These are phyloP conservation scores for Polyergus mexicanus DNA, from an alignment of 1,140 invertebrate species.

Conservation along the genomic window DNA sequence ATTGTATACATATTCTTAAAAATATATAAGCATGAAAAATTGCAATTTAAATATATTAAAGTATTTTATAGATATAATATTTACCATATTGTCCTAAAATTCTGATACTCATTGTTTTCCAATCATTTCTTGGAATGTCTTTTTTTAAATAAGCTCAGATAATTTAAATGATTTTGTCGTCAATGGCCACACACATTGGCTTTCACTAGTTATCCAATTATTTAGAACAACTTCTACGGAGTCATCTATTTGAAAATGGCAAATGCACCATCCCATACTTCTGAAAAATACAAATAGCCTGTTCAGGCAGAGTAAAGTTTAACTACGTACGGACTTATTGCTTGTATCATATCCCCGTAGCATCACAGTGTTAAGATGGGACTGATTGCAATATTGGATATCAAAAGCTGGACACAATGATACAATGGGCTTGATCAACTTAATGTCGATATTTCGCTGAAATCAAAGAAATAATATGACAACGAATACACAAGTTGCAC, in stretches of 20 bases:
- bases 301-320: too few relatives aligned
- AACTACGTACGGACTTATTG: too few relatives aligned
- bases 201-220: conserved; percentile 1
- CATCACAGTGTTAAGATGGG: too few relatives aligned
- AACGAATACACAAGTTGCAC: too few relatives aligned
- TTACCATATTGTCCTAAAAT: background rate
- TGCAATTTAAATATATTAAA: background rate
- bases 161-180: background rate
- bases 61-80: background rate
- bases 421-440: too few relatives aligned
- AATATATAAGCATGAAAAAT: too few relatives aligned
- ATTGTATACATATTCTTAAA: background rate
- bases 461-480: too few relatives aligned
- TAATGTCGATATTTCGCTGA: too few relatives aligned
- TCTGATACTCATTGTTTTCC: background rate
- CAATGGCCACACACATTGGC: background rate
- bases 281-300: background rate
- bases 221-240: background rate
- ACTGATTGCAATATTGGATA: too few relatives aligned
- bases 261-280: background rate
- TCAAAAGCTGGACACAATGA: too few relatives aligned
- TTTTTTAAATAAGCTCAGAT: background rate
- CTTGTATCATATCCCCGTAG: too few relatives aligned
- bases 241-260: background rate
- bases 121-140: background rate